These are phyloP conservation scores for Microplitis deprimator DNA, from an alignment of 2,888 invertebrate species.

Conservation along the genomic window DNA sequence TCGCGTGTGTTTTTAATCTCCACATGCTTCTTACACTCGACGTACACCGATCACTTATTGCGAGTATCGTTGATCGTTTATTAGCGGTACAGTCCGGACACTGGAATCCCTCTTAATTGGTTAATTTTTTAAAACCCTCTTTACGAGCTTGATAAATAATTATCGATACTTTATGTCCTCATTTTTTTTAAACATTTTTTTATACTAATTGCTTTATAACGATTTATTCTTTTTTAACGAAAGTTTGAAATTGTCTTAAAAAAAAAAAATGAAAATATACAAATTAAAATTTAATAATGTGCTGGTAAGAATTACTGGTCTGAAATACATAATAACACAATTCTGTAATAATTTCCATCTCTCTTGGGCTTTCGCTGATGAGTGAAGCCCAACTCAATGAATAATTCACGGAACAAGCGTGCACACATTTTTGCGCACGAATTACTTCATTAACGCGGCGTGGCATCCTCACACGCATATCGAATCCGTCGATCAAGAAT, in stretches of 20 bases:
- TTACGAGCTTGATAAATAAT: background rate
- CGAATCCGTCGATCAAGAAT: slow-evolving; percentile 46
- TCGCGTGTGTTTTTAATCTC: slow-evolving; percentile 16
- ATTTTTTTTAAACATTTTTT: background rate
- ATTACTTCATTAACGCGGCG: slow-evolving; percentile 63
- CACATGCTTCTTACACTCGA: background rate
- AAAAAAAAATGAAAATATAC: background rate
- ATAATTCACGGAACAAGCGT: slow-evolving; percentile 58
- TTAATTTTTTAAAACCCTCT: background rate
- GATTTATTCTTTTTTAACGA: background rate
- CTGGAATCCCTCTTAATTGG: background rate
- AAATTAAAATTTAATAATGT: background rate
- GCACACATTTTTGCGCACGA: slow-evolving; percentile 64
- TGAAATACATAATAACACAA: background rate
- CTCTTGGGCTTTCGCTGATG: slow-evolving; percentile 42
- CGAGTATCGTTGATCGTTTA: background rate
- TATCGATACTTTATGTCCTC: no score
- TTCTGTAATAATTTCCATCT: slow-evolving; percentile 3
- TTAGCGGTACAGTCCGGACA: background rate
- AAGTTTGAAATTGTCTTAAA: background rate
- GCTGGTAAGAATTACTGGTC: slow-evolving; percentile 4
- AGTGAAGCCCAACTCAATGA: slow-evolving; percentile 50
- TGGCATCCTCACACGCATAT: slow-evolving; percentile 59
- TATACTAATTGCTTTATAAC: background rate
- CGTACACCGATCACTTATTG: background rate